Base-by-base conservation (phyloP, 2,113 vertebrate genomes). In the Bagarius yarrelli region DNA sequence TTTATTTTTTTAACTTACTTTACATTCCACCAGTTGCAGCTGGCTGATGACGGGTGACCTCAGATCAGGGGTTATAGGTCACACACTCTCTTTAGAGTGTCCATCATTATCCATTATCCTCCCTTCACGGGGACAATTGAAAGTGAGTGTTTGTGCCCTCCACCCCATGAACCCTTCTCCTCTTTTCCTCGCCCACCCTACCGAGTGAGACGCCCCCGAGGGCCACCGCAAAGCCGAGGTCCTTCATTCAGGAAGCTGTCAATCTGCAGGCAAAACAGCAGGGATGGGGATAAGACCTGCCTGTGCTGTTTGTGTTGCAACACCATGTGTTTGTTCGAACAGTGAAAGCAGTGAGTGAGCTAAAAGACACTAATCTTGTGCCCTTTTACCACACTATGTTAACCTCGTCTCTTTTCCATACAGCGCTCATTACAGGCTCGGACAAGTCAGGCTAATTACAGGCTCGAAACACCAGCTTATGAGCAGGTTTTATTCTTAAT, bases 101-200 rank as follows among this genome's bases (percentile, higher is more conserved):
- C 55, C 73, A 63, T 82, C 73, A 76, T 82, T 82, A 76, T 44
- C 36, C 15, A 52, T 82, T 82, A 76, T 66, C 36, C 36, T 55
- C 12, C 25, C 76, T 34, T 53, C 32, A 19, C 73, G 47, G 81
- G 61, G 64, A 53, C 11, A 23, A 66, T 59, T 18, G 80, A 76
- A 76, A 76, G 81, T 60, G 74, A 76, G 74, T 67, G 53, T 76
- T 47, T 50, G 73, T 66, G 6, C 13, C 34, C 25, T 5, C 63
- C 36, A 34, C 57, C 4, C 15, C 44, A 2, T 52, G 16, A 52
- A n/a, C 9, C 23, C 23, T 6, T 44, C 64, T n/a, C 44, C 44
- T n/a, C 18, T 15, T 19, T 47, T 30, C 47, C 15, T 18, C 25
- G 27, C 30, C 21, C 23, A 11, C 56, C 67, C 63, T 23, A n/a